Conservation (phyloP, 2,797 vertebrate genomes). For the Apodemus agrarius region DNA sequence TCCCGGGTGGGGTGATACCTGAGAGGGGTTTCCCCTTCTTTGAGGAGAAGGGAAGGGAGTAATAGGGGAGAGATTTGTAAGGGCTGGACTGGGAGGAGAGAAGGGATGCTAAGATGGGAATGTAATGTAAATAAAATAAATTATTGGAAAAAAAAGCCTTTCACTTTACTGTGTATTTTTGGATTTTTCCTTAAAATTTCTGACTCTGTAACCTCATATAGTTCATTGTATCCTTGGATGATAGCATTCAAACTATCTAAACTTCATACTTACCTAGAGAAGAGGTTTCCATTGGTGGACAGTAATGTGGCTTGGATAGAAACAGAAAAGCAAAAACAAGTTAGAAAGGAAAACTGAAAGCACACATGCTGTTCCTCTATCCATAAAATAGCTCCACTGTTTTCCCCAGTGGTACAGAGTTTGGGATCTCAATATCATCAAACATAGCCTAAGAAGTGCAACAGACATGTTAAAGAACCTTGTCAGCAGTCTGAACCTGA, state of each 20-base stretch:
- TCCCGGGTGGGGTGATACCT: background rate
- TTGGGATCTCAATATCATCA: background rate
- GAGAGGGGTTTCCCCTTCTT: background rate
- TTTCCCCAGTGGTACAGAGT: background rate
- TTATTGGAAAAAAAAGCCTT: background rate
- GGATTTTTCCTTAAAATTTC: slow-evolving; percentile 20
- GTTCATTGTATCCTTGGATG: background rate
- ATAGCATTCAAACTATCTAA: background rate
- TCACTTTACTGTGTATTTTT: background rate
- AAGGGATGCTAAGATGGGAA: background rate
- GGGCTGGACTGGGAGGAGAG: too few species aligned
- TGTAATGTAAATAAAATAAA: background rate
- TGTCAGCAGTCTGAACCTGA: background rate
- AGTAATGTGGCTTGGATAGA: slow-evolving; percentile 83
- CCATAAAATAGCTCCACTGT: background rate
- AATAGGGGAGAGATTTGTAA: too few species aligned
- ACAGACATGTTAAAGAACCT: background rate
- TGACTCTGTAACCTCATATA: background rate
- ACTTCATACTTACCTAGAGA: slow-evolving; percentile 80
- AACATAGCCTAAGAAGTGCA: background rate
- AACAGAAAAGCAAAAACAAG: slow-evolving; percentile 46
- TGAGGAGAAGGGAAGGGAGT: background rate
- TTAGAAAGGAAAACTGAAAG: slow-evolving; percentile 54
- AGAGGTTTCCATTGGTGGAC: slow-evolving; percentile 49
- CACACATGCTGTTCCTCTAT: background rate